Percentiles rank a stretch among this genome's conserved stretches.
These are phyloP conservation scores for Spizaetus ornatus DNA, from an alignment of 2,113 vertebrate genomes.

Conservation along the genomic window DNA sequence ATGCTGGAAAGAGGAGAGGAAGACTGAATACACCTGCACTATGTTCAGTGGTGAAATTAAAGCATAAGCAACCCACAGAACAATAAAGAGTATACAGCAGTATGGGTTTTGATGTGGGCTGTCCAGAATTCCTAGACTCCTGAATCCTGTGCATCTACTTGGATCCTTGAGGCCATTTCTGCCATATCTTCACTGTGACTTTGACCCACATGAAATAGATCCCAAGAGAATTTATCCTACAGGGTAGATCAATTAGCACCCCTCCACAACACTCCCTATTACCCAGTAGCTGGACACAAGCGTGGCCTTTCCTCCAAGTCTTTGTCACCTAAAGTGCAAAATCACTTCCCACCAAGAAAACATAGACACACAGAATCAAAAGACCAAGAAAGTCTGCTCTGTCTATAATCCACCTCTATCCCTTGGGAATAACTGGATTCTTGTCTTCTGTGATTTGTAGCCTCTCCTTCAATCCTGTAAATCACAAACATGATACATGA, in stretches of 20 bases:
- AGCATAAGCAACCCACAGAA: neutral
- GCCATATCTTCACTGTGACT: neutral
- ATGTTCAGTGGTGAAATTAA: neutral
- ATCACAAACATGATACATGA: neutral
- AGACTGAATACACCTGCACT: neutral
- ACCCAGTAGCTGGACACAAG: neutral
- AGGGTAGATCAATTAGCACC: neutral
- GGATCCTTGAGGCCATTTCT: neutral
- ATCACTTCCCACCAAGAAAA: neutral
- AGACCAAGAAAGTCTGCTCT: neutral
- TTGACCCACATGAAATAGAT: neutral
- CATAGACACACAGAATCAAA: neutral
- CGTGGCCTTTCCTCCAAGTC: neutral
- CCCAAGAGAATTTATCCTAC: neutral
- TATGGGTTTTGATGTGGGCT: neutral
- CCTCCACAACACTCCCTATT: neutral
- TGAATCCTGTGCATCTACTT: neutral
- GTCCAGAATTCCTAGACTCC: neutral
- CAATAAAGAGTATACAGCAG: fast-evolving
- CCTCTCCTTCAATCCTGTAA: neutral
- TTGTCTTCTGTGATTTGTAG: neutral
- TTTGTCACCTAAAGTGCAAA: neutral
- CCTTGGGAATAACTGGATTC: neutral
- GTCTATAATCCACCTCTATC: neutral
- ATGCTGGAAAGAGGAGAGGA: neutral